phyloP scores from a whole-genome alignment of 2,888 invertebrate species.

The Acanthosoma haemorrhoidale region DNA sequence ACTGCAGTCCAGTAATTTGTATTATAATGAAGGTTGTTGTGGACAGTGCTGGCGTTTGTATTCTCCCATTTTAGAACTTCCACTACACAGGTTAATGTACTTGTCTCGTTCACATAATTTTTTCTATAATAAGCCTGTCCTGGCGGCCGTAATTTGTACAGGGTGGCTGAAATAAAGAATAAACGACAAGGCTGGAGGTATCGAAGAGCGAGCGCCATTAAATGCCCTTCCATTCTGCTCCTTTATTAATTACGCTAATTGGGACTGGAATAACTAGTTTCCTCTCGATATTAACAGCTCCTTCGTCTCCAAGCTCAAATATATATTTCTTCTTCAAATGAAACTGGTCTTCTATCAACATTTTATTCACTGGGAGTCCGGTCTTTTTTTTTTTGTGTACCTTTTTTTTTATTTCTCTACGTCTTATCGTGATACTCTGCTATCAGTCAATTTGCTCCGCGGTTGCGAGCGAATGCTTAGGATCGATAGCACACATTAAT shows the following conservation, averaged over 20 bases:
- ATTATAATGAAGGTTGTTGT: no score
- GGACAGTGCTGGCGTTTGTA: no score
- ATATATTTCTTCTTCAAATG: not conserved
- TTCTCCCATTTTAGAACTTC: no score
- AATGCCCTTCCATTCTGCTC: not conserved
- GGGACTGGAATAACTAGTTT: not conserved
- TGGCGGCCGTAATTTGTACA: not conserved
- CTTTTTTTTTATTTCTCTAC: not conserved
- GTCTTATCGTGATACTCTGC: not conserved
- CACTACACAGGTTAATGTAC: no score
- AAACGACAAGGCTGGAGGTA: not conserved
- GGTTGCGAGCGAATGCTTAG: not conserved
- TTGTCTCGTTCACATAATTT: no score
- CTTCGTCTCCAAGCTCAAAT: not conserved
- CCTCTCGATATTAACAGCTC: constrained; percentile 3
- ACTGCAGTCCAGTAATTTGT: no score
- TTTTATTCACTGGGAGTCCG: not conserved
- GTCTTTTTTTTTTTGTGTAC: not conserved
- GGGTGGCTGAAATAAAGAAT: not conserved
- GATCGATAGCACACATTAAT: not conserved
- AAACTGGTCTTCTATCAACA: not conserved
- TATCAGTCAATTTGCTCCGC: not conserved
- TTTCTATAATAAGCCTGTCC: no score
- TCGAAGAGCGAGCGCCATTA: not conserved
- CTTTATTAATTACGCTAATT: constrained; percentile 1